Conservation (phyloP, 2,113 vertebrate species). For the Amazona vittata region DNA sequence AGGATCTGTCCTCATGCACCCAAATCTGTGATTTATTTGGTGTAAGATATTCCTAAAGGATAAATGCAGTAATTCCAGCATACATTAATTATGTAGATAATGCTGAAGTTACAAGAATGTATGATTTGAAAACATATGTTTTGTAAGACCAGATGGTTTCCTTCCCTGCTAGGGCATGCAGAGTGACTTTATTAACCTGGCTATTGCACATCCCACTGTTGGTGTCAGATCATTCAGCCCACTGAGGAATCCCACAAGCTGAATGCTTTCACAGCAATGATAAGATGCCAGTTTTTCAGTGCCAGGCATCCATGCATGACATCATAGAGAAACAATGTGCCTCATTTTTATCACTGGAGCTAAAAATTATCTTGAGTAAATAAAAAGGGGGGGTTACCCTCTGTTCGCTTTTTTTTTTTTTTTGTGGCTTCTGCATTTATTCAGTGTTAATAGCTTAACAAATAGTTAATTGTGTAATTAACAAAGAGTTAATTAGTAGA, state of each 20-base stretch:
- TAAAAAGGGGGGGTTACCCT: background rate
- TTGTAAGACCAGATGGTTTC: background rate
- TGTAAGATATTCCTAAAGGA: background rate
- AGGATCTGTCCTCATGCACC: background rate
- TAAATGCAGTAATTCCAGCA: background rate
- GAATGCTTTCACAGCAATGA: background rate
- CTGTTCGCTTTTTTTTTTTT: background rate
- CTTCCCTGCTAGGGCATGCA: background rate
- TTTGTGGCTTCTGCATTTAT: background rate
- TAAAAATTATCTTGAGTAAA: constrained; percentile 17
- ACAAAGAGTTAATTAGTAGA: background rate
- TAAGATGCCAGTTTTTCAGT: background rate
- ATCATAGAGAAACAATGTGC: background rate
- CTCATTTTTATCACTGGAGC: background rate
- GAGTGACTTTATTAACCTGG: background rate
- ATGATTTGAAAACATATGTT: background rate
- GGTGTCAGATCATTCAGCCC: background rate
- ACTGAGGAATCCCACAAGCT: background rate
- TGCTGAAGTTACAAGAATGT: background rate
- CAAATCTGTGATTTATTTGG: background rate
- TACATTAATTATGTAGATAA: background rate
- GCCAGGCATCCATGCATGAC: background rate
- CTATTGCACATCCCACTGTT: background rate
- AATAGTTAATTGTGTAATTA: background rate
- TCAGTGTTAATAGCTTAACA: background rate